Evolutionary conservation across 1,140 invertebrate genomes (phyloP).

Genomic region (Hyles euphorbiae): DNA sequence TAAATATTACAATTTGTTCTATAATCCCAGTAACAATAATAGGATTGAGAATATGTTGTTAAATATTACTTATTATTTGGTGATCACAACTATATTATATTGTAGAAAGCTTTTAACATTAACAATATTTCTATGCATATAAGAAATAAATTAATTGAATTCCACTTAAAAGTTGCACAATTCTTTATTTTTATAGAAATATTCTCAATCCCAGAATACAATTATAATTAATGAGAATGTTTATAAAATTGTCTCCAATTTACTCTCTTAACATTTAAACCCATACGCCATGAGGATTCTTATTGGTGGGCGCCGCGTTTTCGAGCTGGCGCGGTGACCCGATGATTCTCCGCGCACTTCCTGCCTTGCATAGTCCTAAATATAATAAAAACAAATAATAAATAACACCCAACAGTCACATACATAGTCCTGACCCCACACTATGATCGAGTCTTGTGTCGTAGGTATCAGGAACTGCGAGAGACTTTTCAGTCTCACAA

Average conservation of each 20-base stretch:
- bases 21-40: background rate
- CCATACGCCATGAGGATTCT: constrained; percentile 97
- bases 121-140: too few species aligned
- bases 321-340: constrained; percentile 93
- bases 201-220: background rate
- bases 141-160: too few species aligned
- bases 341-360: constrained; percentile 91
- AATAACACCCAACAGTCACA: background rate
- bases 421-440: too few species aligned
- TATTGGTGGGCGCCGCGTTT: constrained; percentile 94
- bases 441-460: too few species aligned
- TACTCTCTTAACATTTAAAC: constrained; percentile 75
- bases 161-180: too few species aligned
- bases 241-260: too few species aligned
- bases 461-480: too few species aligned
- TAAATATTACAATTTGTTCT: background rate
- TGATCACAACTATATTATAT: background rate
- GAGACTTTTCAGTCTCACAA: too few species aligned
- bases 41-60: background rate
- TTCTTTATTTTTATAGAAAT: too few species aligned
- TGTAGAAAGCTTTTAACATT: background rate
- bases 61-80: background rate
- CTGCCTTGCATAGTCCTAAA: constrained; percentile 86
- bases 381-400: constrained; percentile 2
- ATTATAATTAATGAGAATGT: too few species aligned